A percentile compares a stretch with the other conserved stretches of the same genome.
phyloP scores from a whole-genome alignment of 2,888 invertebrate genomes.

The Andrena dorsata region DNA sequence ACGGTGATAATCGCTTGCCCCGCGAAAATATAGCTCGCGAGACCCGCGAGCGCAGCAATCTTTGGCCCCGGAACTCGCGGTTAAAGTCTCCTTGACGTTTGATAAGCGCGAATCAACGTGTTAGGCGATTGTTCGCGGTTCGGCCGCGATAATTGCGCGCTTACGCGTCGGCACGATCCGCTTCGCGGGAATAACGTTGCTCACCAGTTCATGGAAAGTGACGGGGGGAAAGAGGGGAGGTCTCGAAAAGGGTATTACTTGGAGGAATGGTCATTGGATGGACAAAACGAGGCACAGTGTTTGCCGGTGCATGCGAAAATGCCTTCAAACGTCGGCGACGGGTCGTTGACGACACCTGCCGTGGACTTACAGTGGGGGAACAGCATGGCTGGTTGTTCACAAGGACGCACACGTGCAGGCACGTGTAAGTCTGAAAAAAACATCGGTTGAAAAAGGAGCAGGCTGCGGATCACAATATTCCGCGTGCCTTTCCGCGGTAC shows the following conservation, averaged over 20 bases:
- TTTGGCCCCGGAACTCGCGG: constrained; percentile 25
- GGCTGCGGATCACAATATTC: constrained; percentile 14
- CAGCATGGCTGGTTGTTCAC: constrained; percentile 95
- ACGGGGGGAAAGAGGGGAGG: neutral
- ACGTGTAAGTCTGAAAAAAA: constrained; percentile 93
- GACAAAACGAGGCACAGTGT: constrained; percentile 13
- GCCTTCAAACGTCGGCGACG: constrained; percentile 41
- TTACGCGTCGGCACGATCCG: neutral
- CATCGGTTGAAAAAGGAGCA: constrained; percentile 76
- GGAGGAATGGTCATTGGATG: neutral
- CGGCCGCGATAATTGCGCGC: neutral
- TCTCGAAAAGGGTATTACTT: constrained; percentile 8
- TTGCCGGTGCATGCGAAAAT: constrained; percentile 49
- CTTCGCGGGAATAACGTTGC: neutral
- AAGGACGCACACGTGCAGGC: constrained; percentile 94
- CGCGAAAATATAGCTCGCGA: constrained; percentile 39
- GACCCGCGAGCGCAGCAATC: constrained; percentile 39
- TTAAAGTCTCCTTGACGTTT: constrained; percentile 27
- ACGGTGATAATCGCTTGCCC: constrained; percentile 34
- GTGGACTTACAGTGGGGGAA: constrained; percentile 90
- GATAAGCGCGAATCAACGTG: constrained; percentile 26
- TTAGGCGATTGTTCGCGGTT: neutral
- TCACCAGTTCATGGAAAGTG: neutral
- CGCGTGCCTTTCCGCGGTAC: neutral
- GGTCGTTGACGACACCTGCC: constrained; percentile 48